These are phyloP conservation scores for Notamacropus eugenii DNA, from an alignment of 2,797 vertebrate genomes.

Conservation along the genomic window DNA sequence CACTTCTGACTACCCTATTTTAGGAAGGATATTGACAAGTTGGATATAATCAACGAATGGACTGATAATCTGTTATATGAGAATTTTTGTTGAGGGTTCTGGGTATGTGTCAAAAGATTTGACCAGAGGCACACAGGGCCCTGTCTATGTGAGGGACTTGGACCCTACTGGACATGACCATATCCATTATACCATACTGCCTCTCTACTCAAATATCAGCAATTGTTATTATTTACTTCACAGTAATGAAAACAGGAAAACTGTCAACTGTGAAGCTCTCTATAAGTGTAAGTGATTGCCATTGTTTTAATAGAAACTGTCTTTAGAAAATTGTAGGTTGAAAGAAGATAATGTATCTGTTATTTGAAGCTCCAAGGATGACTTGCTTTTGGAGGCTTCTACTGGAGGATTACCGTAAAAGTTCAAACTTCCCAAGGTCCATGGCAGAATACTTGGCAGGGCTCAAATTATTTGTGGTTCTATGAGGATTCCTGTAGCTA, in stretches of 20 bases:
- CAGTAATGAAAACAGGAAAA: not conserved
- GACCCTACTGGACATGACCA: not conserved
- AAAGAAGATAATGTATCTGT: not conserved
- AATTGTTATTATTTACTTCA: not conserved
- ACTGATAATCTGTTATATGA: not conserved
- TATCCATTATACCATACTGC: not conserved
- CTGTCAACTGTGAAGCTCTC: not conserved
- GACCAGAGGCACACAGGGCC: not conserved
- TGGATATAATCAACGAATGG: not conserved
- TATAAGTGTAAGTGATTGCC: not conserved
- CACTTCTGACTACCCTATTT: not conserved
- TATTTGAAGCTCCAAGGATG: not conserved
- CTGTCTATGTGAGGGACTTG: not conserved
- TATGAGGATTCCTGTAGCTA: not conserved
- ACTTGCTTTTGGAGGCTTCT: not conserved
- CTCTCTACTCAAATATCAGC: not conserved
- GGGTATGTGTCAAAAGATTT: not conserved
- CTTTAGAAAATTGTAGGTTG: not conserved
- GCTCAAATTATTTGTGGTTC: not conserved
- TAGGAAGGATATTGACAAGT: not conserved
- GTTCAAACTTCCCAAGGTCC: not conserved
- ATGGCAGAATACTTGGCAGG: not conserved
- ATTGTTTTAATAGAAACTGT: not conserved
- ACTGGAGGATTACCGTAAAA: not conserved
- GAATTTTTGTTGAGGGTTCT: not conserved